These are phyloP conservation scores for Meda fulgida DNA, from an alignment of 2,797 vertebrate species.

Conservation along the genomic window DNA sequence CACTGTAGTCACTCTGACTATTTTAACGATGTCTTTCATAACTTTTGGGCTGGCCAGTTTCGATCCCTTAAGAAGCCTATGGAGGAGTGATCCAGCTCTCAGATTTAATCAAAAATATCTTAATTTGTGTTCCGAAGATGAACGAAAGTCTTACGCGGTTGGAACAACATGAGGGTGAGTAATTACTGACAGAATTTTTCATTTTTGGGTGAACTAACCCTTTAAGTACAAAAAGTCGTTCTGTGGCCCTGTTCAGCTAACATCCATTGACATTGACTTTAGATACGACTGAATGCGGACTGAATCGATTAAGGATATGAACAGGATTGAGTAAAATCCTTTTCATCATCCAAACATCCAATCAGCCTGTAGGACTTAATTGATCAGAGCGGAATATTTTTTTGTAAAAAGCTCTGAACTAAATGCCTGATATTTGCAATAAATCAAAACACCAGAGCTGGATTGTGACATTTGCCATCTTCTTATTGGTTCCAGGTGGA, in stretches of 20 bases:
- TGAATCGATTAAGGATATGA: not conserved
- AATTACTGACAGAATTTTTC: no score
- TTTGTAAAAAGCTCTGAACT: not conserved
- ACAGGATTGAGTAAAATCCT: not conserved
- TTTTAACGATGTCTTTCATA: no score
- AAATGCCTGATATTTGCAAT: not conserved
- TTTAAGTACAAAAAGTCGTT: no score
- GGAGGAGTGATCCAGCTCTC: no score
- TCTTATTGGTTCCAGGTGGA: constrained; percentile 85
- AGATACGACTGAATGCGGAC: not conserved
- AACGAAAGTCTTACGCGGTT: no score
- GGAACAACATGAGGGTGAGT: no score
- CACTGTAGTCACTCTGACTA: no score
- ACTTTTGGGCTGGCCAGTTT: no score
- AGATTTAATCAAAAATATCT: no score
- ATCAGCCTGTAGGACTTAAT: not conserved
- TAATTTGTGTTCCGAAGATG: no score
- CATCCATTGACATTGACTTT: constrained; percentile 18
- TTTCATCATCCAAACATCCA: constrained; percentile 1
- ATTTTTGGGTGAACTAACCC: no score
- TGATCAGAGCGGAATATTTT: not conserved
- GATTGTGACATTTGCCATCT: not conserved
- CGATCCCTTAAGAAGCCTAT: no score
- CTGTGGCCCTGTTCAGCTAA: not conserved
- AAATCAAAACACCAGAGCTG: not conserved